phyloP scores from a whole-genome alignment of 2,888 invertebrate species.

The Allolobophora icterica region DNA sequence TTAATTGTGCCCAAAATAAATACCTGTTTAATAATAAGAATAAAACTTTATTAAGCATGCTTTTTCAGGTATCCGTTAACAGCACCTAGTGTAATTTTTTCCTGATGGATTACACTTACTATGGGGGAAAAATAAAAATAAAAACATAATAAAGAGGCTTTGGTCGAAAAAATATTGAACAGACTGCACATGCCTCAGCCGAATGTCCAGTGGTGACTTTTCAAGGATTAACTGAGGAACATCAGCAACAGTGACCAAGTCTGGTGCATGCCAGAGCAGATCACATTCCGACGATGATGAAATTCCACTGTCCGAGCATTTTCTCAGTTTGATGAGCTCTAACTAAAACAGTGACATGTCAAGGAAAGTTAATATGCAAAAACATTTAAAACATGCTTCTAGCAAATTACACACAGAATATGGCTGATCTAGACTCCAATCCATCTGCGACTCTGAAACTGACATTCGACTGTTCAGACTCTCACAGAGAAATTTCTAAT shows the following conservation, averaged over 20 bases:
- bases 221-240: neutral
- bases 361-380: neutral
- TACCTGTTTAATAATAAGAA: no score
- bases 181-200: neutral
- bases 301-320: slow-evolving; percentile 11
- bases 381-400: neutral
- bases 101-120: no score
- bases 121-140: neutral
- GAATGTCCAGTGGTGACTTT: neutral
- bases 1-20: no score
- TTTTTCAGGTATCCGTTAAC: no score
- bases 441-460: no score
- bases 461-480: no score
- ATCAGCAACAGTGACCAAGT: neutral
- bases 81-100: no score
- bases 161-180: neutral
- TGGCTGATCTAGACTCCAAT: no score
- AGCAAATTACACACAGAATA: neutral
- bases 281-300: slow-evolving; percentile 7
- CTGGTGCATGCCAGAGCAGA: neutral
- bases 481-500: no score
- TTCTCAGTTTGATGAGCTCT: neutral
- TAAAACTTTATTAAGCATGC: no score
- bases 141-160: neutral
- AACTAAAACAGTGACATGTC: neutral